These are phyloP conservation scores for Morelia viridis DNA, from an alignment of 2,797 vertebrate species.

Conservation along the genomic window DNA sequence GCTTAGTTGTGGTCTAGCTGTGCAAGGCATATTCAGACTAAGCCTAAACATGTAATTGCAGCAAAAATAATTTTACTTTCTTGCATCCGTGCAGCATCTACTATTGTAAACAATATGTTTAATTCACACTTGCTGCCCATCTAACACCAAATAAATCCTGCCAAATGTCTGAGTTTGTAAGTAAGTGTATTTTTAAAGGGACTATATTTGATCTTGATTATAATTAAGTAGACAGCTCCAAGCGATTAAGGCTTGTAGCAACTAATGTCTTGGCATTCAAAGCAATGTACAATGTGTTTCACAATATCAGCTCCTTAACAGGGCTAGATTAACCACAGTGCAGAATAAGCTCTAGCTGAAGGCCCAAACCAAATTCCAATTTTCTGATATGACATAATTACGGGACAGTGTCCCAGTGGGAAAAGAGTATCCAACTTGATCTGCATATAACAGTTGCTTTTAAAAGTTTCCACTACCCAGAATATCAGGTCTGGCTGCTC, in stretches of 20 bases:
- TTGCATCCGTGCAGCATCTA: constrained; percentile 21
- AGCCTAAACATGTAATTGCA: neutral
- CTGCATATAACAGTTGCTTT: neutral
- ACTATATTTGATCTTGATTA: constrained; percentile 15
- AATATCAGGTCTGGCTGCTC: neutral
- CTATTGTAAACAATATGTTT: constrained; percentile 16
- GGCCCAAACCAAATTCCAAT: neutral
- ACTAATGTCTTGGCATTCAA: constrained; percentile 31
- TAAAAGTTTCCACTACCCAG: neutral
- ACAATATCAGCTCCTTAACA: neutral
- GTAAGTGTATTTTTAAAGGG: constrained; percentile 6
- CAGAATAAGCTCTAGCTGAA: constrained; percentile 7
- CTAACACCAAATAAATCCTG: neutral
- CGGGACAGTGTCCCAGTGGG: neutral
- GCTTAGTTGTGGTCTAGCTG: neutral
- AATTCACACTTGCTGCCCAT: neutral
- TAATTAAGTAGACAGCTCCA: constrained; percentile 28
- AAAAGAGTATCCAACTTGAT: neutral
- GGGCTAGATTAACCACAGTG: constrained; percentile 4
- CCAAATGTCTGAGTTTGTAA: neutral
- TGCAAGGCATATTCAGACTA: neutral
- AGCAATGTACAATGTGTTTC: constrained; percentile 17
- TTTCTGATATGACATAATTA: neutral
- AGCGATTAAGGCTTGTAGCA: neutral
- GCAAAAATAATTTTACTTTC: neutral